Evolutionary conservation across 2,888 invertebrate species (phyloP).

Genomic region (Monopis laevigella): DNA sequence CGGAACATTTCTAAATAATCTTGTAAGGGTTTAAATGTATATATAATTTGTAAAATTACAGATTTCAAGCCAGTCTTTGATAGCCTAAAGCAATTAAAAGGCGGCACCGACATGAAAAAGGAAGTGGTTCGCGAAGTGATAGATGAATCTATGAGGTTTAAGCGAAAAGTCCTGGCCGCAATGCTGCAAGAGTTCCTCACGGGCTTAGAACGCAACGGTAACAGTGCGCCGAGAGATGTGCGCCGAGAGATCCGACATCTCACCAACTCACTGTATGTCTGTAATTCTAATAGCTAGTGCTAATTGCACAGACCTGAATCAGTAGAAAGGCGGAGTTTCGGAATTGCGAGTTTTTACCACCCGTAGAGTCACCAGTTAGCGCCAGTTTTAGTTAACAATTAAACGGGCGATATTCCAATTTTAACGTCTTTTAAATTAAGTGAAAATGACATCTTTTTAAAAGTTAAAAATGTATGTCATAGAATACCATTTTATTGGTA

Average conservation of each 20-base stretch:
- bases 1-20: too few relatives aligned
- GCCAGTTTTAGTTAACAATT: too few relatives aligned
- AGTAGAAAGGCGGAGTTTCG: too few relatives aligned
- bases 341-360: too few relatives aligned
- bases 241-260: slow-evolving; percentile 30
- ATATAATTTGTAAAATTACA: slow-evolving; percentile 51
- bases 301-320: too few relatives aligned
- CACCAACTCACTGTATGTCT: slow-evolving; percentile 41
- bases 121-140: slow-evolving; percentile 77
- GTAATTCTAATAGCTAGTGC: slow-evolving; percentile 42
- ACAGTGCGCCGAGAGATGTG: slow-evolving; percentile 47
- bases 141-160: slow-evolving; percentile 80
- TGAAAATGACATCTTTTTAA: too few relatives aligned
- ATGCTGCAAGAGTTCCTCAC: slow-evolving; percentile 72
- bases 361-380: too few relatives aligned
- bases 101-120: slow-evolving; percentile 73
- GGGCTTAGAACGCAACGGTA: slow-evolving; percentile 59
- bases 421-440: too few relatives aligned
- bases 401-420: too few relatives aligned
- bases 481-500: too few relatives aligned
- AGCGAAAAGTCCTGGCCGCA: slow-evolving; percentile 75
- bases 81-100: slow-evolving; percentile 75
- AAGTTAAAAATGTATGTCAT: too few relatives aligned
- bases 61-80: slow-evolving; percentile 77
- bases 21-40: too few relatives aligned